Evolutionary conservation across 2,888 invertebrate genomes (phyloP).

Genomic region (Diplazon laetatorius): DNA sequence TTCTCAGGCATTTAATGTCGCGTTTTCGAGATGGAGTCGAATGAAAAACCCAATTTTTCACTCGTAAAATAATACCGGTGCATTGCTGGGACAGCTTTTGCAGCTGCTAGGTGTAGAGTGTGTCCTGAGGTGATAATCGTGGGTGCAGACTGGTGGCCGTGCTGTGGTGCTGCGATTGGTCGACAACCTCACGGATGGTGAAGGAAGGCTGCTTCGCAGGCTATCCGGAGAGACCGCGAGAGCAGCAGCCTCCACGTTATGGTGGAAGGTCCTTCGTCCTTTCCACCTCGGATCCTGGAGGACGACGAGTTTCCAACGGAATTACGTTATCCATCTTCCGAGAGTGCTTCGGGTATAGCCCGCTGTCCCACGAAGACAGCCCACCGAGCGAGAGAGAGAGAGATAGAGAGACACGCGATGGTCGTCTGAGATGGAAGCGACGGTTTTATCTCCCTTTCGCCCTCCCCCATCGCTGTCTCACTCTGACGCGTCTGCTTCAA

Average conservation of each 20-base stretch:
- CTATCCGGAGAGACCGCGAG: constrained; percentile 46
- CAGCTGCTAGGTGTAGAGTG: neutral
- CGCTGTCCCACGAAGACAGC: constrained; percentile 44
- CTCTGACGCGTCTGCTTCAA: constrained; percentile 10
- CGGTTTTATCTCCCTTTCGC: constrained; percentile 17
- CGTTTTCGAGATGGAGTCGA: no score
- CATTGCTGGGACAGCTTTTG: neutral
- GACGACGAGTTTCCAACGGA: constrained; percentile 60
- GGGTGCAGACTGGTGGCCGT: constrained; percentile 13
- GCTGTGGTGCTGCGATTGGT: constrained; percentile 12
- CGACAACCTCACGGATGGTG: neutral
- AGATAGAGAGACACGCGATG: constrained; percentile 38
- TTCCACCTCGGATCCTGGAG: constrained; percentile 21
- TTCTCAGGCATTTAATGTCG: no score
- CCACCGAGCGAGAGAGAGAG: neutral
- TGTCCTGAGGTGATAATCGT: constrained; percentile 7
- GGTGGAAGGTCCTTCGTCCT: constrained; percentile 28
- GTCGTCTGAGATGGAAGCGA: constrained; percentile 38
- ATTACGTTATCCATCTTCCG: constrained; percentile 67
- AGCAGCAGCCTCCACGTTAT: no score
- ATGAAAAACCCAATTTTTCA: no score
- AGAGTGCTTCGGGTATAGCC: constrained; percentile 61
- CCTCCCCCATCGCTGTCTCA: constrained; percentile 8
- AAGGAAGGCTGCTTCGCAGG: neutral
- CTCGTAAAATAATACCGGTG: constrained; percentile 26